Conservation (phyloP, 2,113 vertebrate species). For the Pan troglodytes region NHGRI_mPanTro3-v2.1_pri NC_072408.2:136662501-136663000, state of each 20-base stretch:
- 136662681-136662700: not conserved
- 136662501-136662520: no score
- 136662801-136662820: not conserved
- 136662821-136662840: not conserved
- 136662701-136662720: not conserved
- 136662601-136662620: not conserved
- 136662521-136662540: not conserved
- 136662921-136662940: no score
- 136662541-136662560: not conserved
- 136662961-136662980: not conserved
- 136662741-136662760: not conserved
- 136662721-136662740: not conserved
- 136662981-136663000: not conserved
- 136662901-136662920: not conserved
- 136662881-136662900: not conserved
- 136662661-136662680: not conserved
- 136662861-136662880: fast-evolving
- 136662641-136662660: not conserved
- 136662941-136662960: not conserved
- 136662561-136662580: not conserved
- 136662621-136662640: not conserved
- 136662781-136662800: not conserved
- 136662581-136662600: not conserved
- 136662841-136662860: not conserved
- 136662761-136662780: no score